Conservation (phyloP, 2,888 invertebrate genomes). For the Drosophila cracens region DNA sequence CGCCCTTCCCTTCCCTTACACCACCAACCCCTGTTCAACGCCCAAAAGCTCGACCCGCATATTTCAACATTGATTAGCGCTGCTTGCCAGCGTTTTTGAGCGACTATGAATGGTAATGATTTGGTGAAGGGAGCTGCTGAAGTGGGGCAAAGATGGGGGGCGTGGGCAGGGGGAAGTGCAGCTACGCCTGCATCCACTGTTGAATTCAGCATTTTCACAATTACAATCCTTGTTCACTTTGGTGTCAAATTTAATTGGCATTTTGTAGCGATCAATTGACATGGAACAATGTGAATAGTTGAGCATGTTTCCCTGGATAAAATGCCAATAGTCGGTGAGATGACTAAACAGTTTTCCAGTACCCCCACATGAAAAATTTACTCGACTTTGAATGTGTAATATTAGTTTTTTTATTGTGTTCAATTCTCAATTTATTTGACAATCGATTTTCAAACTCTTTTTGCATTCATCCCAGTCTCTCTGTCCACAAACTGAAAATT, state of each 20-base stretch:
- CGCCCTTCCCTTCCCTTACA: no score
- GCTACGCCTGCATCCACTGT: conserved; percentile 13
- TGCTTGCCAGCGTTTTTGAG: conserved; percentile 32
- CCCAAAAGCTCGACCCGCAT: conserved; percentile 28
- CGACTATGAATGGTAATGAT: conserved; percentile 39
- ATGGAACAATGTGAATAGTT: conserved; percentile 33
- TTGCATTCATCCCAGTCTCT: neutral
- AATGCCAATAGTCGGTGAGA: neutral
- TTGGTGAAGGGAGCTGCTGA: conserved; percentile 7
- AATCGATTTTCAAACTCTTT: neutral
- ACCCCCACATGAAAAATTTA: neutral
- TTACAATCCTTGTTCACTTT: conserved; percentile 42
- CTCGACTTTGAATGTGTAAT: neutral
- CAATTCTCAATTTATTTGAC: neutral
- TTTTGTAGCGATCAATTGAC: conserved; percentile 35
- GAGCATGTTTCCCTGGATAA: neutral
- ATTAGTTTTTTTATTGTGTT: neutral
- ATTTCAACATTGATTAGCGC: conserved; percentile 57
- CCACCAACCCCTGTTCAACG: neutral
- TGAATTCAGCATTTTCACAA: conserved; percentile 46
- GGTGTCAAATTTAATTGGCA: conserved; percentile 53
- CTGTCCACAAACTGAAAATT: neutral
- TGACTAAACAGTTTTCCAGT: neutral
- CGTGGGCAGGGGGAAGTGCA: neutral
- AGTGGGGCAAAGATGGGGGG: neutral